Conservation (phyloP, 1,140 invertebrate genomes). For the Chymomyza costata region DNA sequence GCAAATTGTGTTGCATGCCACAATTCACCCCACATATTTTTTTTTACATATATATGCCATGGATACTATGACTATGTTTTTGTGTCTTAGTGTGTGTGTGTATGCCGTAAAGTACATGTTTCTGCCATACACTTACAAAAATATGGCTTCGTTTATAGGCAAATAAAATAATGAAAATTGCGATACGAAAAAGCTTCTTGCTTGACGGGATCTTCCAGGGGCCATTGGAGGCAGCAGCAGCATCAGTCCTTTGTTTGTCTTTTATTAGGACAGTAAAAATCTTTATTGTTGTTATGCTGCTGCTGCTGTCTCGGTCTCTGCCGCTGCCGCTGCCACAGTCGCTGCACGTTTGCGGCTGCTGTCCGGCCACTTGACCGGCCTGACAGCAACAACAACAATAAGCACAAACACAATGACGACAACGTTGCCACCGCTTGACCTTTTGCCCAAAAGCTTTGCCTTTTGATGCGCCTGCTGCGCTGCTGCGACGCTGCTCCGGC, state of each 20-base stretch:
- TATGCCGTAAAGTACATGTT: too few species aligned
- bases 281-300: conserved; percentile 52
- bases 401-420: conserved; percentile 57
- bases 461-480: background rate
- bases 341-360: conserved; percentile 19
- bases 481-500: conserved; percentile 24
- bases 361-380: conserved; percentile 57
- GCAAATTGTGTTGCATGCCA: conserved; percentile 6
- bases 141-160: conserved; percentile 72
- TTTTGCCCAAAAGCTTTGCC: conserved; percentile 47
- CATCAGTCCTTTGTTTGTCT: conserved; percentile 66
- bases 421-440: conserved; percentile 60
- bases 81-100: conserved; percentile 8
- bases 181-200: conserved; percentile 52
- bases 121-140: conserved; percentile 49
- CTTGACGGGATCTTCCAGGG: background rate
- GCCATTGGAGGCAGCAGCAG: conserved; percentile 9
- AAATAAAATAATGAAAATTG: conserved; percentile 75
- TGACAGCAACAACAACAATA: background rate
- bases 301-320: conserved; percentile 19
- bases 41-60: conserved; percentile 7
- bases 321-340: background rate
- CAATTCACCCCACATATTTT: conserved; percentile 9
- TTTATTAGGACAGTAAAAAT: conserved; percentile 73
- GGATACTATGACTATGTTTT: conserved; percentile 13